phyloP scores from a whole-genome alignment of 1,140 invertebrate species.

The Hormaphis cornu region DNA sequence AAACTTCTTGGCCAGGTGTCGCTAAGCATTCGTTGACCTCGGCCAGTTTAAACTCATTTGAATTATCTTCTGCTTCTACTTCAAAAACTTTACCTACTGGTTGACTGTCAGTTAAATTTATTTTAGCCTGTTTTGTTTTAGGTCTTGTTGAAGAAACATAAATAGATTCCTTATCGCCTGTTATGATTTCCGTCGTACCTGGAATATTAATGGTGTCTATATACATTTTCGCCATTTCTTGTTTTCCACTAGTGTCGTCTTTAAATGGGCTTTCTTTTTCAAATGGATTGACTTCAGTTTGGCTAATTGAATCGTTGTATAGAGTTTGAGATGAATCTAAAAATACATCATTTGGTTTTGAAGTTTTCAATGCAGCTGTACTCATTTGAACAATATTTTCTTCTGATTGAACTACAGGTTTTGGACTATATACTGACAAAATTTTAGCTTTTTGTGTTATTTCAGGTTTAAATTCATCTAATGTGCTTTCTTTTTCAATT shows the following conservation, averaged over 20 bases:
- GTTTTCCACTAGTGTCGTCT: not conserved
- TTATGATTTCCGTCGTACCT: not conserved
- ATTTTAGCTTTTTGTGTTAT: not conserved
- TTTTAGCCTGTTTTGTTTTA: not conserved
- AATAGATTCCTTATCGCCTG: not conserved
- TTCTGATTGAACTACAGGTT: not conserved
- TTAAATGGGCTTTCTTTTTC: conserved; percentile 11
- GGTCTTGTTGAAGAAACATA: not conserved
- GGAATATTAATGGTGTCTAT: not conserved
- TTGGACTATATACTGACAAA: not conserved
- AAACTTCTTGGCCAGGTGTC: conserved; percentile 9
- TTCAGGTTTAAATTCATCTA: not conserved
- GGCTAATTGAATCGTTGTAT: not conserved
- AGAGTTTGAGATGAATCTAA: not conserved
- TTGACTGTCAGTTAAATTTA: not conserved
- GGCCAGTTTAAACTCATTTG: not conserved
- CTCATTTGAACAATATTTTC: not conserved
- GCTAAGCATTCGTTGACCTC: not conserved
- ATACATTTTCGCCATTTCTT: not conserved
- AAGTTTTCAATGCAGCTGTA: not conserved
- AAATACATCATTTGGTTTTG: not conserved
- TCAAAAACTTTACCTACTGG: not conserved
- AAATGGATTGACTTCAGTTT: not conserved
- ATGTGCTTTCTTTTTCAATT: conserved; percentile 3
- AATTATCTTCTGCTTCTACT: not conserved